A percentile compares a stretch with the other conserved stretches of the same genome.
These are phyloP conservation scores for Vespertilio murinus DNA, from an alignment of 2,797 vertebrate genomes.

Conservation along the genomic window DNA sequence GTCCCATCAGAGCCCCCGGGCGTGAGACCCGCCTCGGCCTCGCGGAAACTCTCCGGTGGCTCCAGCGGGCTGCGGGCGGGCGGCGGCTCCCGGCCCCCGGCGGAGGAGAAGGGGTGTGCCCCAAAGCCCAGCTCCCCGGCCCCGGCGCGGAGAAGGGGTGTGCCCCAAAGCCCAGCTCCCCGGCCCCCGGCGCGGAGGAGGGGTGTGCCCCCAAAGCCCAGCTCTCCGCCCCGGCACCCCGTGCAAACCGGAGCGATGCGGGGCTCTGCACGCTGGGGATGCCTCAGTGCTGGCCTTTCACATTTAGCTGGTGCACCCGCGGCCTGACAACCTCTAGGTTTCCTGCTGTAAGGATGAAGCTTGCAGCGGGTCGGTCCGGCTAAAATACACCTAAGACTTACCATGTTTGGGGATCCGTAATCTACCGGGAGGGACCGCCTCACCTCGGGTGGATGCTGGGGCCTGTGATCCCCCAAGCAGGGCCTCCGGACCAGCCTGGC, in stretches of 20 bases:
- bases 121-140: too few species aligned
- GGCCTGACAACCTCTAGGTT: background rate
- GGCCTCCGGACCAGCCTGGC: background rate
- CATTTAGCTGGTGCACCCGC: background rate
- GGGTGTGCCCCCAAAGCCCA: background rate
- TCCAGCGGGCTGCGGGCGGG: too few species aligned
- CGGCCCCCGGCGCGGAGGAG: background rate
- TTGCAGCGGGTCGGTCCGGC: background rate
- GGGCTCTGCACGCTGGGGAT: background rate
- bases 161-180: background rate
- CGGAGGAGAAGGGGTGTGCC: background rate
- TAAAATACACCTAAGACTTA: background rate
- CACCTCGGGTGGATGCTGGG: background rate
- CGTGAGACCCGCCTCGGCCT: too few species aligned
- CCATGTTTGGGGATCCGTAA: background rate
- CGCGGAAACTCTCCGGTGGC: background rate
- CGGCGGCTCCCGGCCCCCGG: background rate
- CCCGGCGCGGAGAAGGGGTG: background rate
- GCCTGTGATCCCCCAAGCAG: background rate
- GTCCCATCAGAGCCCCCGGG: background rate
- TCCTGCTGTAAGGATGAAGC: background rate
- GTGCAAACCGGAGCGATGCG: too few species aligned
- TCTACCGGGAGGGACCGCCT: background rate
- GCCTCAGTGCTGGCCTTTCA: background rate
- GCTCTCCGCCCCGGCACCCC: too few species aligned